These are phyloP conservation scores for Xylocampa areola DNA, from an alignment of 2,888 invertebrate species.

Conservation along the genomic window DNA sequence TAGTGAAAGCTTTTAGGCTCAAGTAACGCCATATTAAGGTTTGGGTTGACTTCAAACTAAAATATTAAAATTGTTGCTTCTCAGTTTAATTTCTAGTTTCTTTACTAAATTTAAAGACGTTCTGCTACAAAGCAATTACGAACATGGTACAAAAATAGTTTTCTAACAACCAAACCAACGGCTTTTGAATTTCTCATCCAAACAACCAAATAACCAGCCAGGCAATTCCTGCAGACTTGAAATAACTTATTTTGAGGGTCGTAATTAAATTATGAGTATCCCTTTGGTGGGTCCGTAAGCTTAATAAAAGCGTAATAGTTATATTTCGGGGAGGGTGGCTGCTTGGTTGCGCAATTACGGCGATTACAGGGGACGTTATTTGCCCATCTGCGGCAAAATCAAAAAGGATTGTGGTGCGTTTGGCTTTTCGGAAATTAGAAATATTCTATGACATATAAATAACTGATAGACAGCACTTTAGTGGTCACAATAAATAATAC, in stretches of 20 bases:
- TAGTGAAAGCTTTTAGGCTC: constrained; percentile 10
- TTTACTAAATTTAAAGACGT: not conserved
- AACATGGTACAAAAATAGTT: constrained; percentile 36
- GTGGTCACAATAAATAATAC: no score
- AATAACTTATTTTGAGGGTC: constrained; percentile 78
- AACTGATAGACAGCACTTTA: no score
- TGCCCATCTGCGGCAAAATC: constrained; percentile 60
- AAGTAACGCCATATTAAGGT: constrained; percentile 3
- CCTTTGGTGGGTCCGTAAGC: constrained; percentile 83
- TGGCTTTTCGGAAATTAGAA: constrained; percentile 45
- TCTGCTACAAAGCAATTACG: constrained; percentile 12
- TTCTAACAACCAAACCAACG: constrained; percentile 52
- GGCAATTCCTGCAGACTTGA: constrained; percentile 70
- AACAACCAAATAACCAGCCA: constrained; percentile 66
- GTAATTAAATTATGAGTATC: constrained; percentile 88
- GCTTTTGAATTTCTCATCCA: constrained; percentile 61
- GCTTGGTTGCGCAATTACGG: constrained; percentile 78
- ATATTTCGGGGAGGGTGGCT: constrained; percentile 79
- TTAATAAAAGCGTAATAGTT: constrained; percentile 88
- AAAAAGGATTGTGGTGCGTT: constrained; percentile 55
- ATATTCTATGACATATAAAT: constrained; percentile 24
- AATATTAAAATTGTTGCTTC: not conserved
- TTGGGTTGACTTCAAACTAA: constrained; percentile 2
- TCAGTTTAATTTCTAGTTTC: not conserved
- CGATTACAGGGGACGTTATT: constrained; percentile 67